A percentile compares a stretch with the other conserved stretches of the same genome.
Evolutionary conservation across 2,113 vertebrate species (phyloP).

Genomic region (Lutjanus erythropterus): DNA sequence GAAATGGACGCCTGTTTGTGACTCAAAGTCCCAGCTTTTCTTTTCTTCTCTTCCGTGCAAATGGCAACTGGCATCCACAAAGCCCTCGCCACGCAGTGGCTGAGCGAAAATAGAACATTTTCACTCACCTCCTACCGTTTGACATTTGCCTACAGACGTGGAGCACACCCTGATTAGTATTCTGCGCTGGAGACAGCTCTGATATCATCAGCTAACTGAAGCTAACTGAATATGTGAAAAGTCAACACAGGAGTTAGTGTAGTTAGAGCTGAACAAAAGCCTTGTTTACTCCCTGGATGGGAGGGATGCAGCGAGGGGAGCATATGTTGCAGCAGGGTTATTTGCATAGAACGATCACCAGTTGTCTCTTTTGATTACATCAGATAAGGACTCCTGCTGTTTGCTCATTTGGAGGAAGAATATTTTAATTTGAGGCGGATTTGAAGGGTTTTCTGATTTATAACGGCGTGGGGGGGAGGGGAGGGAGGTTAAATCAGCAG

Average conservation of each 20-base stretch:
- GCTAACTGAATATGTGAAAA: constrained; percentile 30
- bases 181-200: not conserved
- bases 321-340: constrained; percentile 75
- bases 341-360: constrained; percentile 78
- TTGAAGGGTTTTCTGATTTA: constrained; percentile 66
- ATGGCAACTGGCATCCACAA: not conserved
- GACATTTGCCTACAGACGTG: constrained; percentile 13
- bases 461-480: constrained; percentile 6
- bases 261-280: constrained; percentile 60
- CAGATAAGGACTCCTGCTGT: constrained; percentile 76
- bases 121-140: not conserved
- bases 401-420: constrained; percentile 62
- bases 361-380: constrained; percentile 82
- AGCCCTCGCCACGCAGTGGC: not conserved
- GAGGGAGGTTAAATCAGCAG: not conserved
- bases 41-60: not conserved
- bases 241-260: constrained; percentile 23
- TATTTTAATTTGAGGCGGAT: constrained; percentile 75
- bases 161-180: not conserved
- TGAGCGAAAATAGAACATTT: constrained; percentile 7
- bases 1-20: not conserved
- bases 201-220: constrained; percentile 38
- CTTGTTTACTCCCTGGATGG: constrained; percentile 65
- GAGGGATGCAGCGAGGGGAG: constrained; percentile 35
- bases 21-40: not conserved